Evolutionary conservation across 2,113 vertebrate genomes (phyloP).

Genomic region (Cyphomyrus discorhynchus): DNA sequence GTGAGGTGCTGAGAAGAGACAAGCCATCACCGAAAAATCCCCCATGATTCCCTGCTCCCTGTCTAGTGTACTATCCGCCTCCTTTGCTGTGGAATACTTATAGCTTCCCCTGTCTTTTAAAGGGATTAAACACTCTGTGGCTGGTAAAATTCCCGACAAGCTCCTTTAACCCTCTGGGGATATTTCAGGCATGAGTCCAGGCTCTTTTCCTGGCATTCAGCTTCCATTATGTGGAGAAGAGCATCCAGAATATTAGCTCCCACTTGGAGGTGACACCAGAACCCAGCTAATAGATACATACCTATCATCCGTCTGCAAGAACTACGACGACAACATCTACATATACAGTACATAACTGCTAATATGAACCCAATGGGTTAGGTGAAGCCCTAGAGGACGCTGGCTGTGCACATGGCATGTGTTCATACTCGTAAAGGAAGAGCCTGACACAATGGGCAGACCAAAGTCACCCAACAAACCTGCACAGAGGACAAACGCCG

Average conservation of each 20-base stretch:
- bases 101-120: not conserved
- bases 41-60: not conserved
- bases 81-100: conserved; percentile 20
- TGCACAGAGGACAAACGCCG: not conserved
- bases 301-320: not conserved
- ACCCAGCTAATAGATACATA: not conserved
- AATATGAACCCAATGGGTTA: not conserved
- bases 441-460: not conserved
- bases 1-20: not conserved
- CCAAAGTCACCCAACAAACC: not conserved
- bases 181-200: conserved; percentile 9
- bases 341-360: not conserved
- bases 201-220: not conserved
- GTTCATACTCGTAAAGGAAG: not conserved
- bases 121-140: conserved; percentile 24
- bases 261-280: not conserved
- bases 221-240: not conserved
- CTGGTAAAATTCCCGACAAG: conserved; percentile 27
- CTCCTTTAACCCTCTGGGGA: conserved; percentile 28
- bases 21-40: not conserved
- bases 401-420: not conserved
- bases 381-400: not conserved
- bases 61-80: conserved; percentile 15
- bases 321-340: not conserved
- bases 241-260: not conserved